These are phyloP conservation scores for Tortricodes alternella DNA, from an alignment of 2,888 invertebrate genomes.

Conservation along the genomic window DNA sequence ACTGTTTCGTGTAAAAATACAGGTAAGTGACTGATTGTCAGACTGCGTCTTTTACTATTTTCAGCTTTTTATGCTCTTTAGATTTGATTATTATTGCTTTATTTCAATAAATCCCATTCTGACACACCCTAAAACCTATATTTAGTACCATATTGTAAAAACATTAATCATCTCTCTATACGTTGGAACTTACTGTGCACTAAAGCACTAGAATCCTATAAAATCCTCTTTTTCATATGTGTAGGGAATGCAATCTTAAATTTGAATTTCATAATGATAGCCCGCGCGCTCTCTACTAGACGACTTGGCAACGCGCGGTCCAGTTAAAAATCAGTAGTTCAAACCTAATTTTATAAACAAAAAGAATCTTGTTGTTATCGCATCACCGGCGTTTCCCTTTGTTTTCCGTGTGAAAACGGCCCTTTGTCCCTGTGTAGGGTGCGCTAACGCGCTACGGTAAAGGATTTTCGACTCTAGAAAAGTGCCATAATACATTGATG, in stretches of 20 bases:
- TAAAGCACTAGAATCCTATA: conserved; percentile 40
- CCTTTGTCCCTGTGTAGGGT: conserved; percentile 77
- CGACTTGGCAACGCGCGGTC: conserved; percentile 71
- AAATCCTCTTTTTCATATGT: conserved; percentile 47
- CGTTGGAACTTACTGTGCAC: conserved; percentile 42
- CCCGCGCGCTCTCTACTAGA: conserved; percentile 59
- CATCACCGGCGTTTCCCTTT: conserved; percentile 73
- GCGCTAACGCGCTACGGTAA: conserved; percentile 70
- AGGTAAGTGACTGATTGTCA: conserved; percentile 78
- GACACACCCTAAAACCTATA: conserved; percentile 37
- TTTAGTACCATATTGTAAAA: conserved; percentile 50
- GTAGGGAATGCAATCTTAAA: conserved; percentile 54
- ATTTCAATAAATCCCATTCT: conserved; percentile 37
- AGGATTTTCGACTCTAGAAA: conserved; percentile 81
- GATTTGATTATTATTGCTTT: conserved; percentile 56
- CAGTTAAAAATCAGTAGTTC: conserved; percentile 54
- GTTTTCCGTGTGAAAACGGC: conserved; percentile 76
- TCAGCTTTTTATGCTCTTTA: conserved; percentile 59
- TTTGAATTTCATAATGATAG: conserved; percentile 66
- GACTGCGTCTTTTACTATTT: conserved; percentile 77
- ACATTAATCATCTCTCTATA: conserved; percentile 51
- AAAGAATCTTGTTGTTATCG: conserved; percentile 56
- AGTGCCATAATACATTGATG: conserved; percentile 72
- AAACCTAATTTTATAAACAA: conserved; percentile 57
- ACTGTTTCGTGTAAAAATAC: conserved; percentile 69